Percentiles rank a stretch among this genome's conserved stretches.
Evolutionary conservation across 2,113 vertebrate species (phyloP).

Genomic region (Penelope pileata): DNA sequence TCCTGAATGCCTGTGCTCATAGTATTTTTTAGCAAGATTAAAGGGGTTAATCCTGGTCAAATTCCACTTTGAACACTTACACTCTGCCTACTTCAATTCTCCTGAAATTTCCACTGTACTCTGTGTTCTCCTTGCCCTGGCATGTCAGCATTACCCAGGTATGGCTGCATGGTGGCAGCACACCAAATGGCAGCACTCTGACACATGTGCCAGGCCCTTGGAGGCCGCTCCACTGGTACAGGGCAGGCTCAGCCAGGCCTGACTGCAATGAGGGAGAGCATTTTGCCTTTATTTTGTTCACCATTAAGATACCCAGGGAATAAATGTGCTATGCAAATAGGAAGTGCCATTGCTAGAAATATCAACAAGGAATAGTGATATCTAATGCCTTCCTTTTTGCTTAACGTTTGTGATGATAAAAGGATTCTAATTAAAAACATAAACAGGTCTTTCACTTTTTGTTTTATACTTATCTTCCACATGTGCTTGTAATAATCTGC

Average conservation of each 20-base stretch:
- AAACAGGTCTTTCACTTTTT: conserved; percentile 66
- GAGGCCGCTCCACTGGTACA: neutral
- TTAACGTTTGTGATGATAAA: conserved; percentile 48
- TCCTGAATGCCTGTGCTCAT: neutral
- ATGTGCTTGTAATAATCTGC: conserved; percentile 80
- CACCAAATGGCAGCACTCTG: accelerated
- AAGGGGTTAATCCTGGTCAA: conserved; percentile 50
- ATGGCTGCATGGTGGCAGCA: neutral
- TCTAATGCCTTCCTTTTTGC: conserved; percentile 19
- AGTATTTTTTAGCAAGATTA: conserved; percentile 48
- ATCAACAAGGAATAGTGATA: neutral
- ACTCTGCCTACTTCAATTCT: conserved; percentile 11
- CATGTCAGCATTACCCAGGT: neutral
- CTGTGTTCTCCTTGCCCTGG: conserved; percentile 13
- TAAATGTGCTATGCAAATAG: neutral
- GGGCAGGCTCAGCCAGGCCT: neutral
- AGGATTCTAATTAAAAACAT: conserved; percentile 61
- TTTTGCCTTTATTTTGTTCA: neutral
- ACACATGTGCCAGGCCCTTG: neutral
- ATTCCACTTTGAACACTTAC: conserved; percentile 29
- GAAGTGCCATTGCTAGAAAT: neutral
- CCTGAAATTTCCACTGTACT: neutral
- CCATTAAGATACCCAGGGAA: neutral
- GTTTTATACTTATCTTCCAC: conserved; percentile 76
- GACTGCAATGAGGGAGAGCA: neutral